Percentiles rank a stretch among this genome's conserved stretches.
These are phyloP conservation scores for Jacana jacana DNA, from an alignment of 2,113 vertebrate species.

Conservation along the genomic window DNA sequence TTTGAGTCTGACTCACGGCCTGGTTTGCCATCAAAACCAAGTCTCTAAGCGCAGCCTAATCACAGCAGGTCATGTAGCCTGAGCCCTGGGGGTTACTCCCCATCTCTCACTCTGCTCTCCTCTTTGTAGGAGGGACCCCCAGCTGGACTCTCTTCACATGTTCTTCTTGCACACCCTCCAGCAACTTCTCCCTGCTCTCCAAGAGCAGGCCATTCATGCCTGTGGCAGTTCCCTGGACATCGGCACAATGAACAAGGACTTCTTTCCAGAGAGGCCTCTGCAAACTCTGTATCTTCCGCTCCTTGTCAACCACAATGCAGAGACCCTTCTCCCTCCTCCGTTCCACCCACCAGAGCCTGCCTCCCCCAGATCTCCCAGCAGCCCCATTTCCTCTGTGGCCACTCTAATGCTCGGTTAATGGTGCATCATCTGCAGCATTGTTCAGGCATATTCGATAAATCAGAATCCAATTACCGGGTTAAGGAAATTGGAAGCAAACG, in stretches of 20 bases:
- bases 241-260: background rate
- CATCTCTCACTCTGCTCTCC: background rate
- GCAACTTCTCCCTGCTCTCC: background rate
- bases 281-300: background rate
- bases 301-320: background rate
- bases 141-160: background rate
- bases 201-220: background rate
- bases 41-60: background rate
- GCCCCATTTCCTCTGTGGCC: background rate
- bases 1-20: background rate
- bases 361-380: background rate
- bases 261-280: background rate
- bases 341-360: background rate
- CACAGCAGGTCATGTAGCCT: rapidly evolving
- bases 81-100: background rate
- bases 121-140: background rate
- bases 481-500: conserved; percentile 75
- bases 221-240: background rate
- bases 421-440: background rate
- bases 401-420: conserved; percentile 59
- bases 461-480: conserved; percentile 73
- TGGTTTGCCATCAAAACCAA: background rate
- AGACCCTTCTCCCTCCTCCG: background rate
- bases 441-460: conserved; percentile 70
- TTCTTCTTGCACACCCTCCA: background rate